phyloP scores from a whole-genome alignment of 2,113 vertebrate genomes.

The Melanerpes aurifrons region DNA sequence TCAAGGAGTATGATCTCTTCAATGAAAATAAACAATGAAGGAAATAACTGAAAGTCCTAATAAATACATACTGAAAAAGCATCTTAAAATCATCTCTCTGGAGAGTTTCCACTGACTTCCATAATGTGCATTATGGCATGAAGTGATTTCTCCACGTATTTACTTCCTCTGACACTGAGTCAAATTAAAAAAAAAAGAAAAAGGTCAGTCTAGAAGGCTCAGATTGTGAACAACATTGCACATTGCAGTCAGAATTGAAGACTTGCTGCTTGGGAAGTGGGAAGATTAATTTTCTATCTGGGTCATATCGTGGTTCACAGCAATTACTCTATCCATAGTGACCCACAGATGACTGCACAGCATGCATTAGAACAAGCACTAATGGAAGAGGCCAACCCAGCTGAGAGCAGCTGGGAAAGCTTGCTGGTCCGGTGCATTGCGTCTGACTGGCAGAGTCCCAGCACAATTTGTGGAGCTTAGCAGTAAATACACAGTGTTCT shows the following conservation, averaged over 20 bases:
- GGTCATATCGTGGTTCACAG: neutral
- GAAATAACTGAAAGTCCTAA: neutral
- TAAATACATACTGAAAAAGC: neutral
- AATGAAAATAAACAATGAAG: neutral
- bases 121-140: neutral
- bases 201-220: neutral
- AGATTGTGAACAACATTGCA: fast-evolving
- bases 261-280: neutral
- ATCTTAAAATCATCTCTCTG: neutral
- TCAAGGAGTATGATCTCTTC: neutral
- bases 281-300: neutral
- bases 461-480: neutral
- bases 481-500: neutral
- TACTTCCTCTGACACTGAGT: neutral
- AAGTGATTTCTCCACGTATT: neutral
- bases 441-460: neutral
- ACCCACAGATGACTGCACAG: neutral
- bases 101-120: neutral
- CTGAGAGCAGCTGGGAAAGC: neutral
- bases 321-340: fast-evolving
- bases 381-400: fast-evolving
- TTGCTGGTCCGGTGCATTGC: neutral
- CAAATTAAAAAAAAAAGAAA: neutral
- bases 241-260: neutral
- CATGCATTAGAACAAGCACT: fast-evolving